Base-by-base conservation (phyloP, 2,113 vertebrate genomes). In the Perognathus longimembris region DNA sequence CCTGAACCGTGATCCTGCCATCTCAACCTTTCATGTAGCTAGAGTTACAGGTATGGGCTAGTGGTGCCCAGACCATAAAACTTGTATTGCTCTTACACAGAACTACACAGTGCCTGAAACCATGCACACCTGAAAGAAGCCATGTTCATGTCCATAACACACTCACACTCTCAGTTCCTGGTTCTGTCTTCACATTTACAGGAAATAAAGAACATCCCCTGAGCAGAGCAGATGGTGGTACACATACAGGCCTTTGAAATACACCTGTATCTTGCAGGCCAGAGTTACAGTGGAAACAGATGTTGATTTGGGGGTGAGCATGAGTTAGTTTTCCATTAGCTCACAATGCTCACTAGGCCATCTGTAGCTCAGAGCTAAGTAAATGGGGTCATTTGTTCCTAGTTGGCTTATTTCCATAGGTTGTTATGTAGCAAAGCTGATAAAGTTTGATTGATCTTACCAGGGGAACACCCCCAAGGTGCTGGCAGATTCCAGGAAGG, bases 221-320 rank as follows among this genome's bases (percentile, higher is more conserved):
- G 88, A 92, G 66, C 95, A 97, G 88, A 92, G 66, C 95, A 97
- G 95, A 95, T 92, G 93, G 96, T 88, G 78, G 71, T 95, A 71
- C 86, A 59, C 75, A n/a, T 54, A 83, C 79, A 59, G 87, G 84
- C 42, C 69, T 38, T 15, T 21, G 66, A 50, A 4, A 38, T 42
- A 32, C 24, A 85, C 64, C 50, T 50, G 89, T 94, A 89, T 83
- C 85, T 95, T 24, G n/a, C 20, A 84, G 91, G 94, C 93, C 76
- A 64, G 17, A 61, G 94, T 89, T 71, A 69, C 86, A 92, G 38
- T 54, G 69, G 75, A 95, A 96, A 92, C 87, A 97, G 96, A 95
- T 97, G 92, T 93, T 96, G 81, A 94, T 91, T 76, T 92, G 92
- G 14, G 12, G n/a, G 32, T 42, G 38, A 20, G 74, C 7, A 1